These are phyloP conservation scores for Mesorhabditis sp. DNA, from an alignment of 2,888 invertebrate genomes.

Conservation along the genomic window DNA sequence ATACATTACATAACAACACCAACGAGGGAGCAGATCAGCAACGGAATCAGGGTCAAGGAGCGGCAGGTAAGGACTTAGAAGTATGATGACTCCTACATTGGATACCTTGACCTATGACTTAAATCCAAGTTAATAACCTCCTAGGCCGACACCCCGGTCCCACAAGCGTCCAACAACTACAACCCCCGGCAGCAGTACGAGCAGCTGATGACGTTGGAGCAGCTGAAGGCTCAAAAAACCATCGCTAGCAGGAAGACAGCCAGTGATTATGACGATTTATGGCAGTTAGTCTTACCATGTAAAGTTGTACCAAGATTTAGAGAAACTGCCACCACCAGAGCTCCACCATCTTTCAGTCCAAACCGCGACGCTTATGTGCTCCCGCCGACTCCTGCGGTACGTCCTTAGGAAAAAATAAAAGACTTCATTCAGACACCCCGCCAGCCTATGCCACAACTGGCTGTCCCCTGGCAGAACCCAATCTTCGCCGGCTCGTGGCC, in stretches of 20 bases:
- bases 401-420: background rate
- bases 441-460: background rate
- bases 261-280: no score
- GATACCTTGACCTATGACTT: no score
- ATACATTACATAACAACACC: background rate
- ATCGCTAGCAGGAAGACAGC: no score
- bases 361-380: background rate
- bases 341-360: slow-evolving; percentile 5
- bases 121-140: no score
- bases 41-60: background rate
- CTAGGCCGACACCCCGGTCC: no score
- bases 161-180: no score
- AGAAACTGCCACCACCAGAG: background rate
- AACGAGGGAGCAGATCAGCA: background rate
- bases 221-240: no score
- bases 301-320: background rate
- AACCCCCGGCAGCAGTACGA: no score
- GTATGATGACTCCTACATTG: no score
- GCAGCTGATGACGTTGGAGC: no score
- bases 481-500: background rate
- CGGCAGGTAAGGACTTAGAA: background rate
- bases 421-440: background rate
- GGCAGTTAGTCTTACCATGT: no score
- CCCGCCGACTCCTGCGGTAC: background rate
- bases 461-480: slow-evolving; percentile 3